Base-by-base conservation (phyloP, 2,797 vertebrate genomes). In the Atherinosoma microstoma region DNA sequence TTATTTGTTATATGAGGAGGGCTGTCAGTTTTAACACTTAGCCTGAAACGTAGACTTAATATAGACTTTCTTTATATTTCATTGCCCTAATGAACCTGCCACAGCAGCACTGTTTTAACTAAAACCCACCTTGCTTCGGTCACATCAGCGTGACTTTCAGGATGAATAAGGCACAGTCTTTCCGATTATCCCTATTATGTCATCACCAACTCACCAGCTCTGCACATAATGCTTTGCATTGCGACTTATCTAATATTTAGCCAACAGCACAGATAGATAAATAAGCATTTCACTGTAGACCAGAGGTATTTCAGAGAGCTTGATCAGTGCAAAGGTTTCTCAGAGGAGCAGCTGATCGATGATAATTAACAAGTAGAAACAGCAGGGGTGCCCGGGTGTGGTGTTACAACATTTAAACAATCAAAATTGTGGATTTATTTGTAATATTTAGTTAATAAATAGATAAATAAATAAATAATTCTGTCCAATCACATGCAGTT, bases 151-250 rank as follows among this genome's bases (percentile, higher is more conserved):
- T 34, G 36, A 70, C 69, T 54, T 75, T 67, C 70, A 29, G 36
- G n/a, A 70, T 38, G 30, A 73, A 72, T 68, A 74, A 69, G 38
- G 63, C 62, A 65, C 74, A 76, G 29, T 83, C 67, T 75, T 75
- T 58, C 62, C 47, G 74, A 67, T 84, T 80, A 78, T 88, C 75
- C 70, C 57, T 57, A 75, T 87, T 83, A 85, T 91, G 76, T 86
- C 80, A 80, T 75, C 75, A 71, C 70, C 59, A 49, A 66, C 49
- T 77, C 64, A 60, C 30, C 58, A 67, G 65, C 70, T 73, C 36
- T n/a, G 18, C 70, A 67, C 68, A 58, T 73, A 73, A 62, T 64
- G 51, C 64, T 72, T 81, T 76, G 66, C 56, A 53, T 76, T 59
- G 58, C 75, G 58, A 62, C 70, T 77, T 64, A 64, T 80, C 78